Base-by-base conservation (phyloP, 2,797 vertebrate species). In the Bradypodion pumilum region DNA sequence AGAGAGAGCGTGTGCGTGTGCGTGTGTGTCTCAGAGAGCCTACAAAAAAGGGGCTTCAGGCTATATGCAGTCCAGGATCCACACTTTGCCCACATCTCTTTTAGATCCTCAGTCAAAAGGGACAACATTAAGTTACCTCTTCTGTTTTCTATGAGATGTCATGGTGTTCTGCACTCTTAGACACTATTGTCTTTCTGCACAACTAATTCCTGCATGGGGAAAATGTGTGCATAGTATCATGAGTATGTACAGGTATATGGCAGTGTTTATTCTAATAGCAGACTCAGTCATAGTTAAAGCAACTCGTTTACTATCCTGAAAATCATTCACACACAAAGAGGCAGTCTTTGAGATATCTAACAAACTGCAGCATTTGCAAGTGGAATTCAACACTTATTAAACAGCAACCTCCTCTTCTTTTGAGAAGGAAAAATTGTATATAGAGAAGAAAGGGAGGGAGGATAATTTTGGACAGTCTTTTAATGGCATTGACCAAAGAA, bases 131-230 rank as follows among this genome's bases (percentile, higher is more conserved):
- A n/a, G n/a, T n/a, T n/a, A 60, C n/a, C 23, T 35, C 5, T n/a
- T 70, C 0, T 52, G 63, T 83, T 90, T 85, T 49, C 86, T 93
- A 77, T 35, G 80, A 90, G 35, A 68, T 10, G 80, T 73, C 83
- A 75, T 3, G 56, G 29, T 59, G 35, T 63, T 84, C 32, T 73
- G 63, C n/a, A n/a, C 27, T 2, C 10, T 60, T 35, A 83, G 16
- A 75, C 16, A 21, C 3, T 44, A 3, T 44, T 35, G 35, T 44
- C 49, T 59, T 68, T 40, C 35, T 40, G 23, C 19, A 56, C 13
- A 40, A 13, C 49, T 83, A 27, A 78, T 46, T 37, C 74, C 68
- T 84, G 21, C 60, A n/a, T 42, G 60, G 29, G 52, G 37, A 60
- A 59, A 81, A 72, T 42, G 35, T 80, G 23, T 46, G 42, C 29